These are phyloP conservation scores for Drosophila sp. DNA, from an alignment of 1,140 invertebrate genomes.

Conservation along the genomic window DNA sequence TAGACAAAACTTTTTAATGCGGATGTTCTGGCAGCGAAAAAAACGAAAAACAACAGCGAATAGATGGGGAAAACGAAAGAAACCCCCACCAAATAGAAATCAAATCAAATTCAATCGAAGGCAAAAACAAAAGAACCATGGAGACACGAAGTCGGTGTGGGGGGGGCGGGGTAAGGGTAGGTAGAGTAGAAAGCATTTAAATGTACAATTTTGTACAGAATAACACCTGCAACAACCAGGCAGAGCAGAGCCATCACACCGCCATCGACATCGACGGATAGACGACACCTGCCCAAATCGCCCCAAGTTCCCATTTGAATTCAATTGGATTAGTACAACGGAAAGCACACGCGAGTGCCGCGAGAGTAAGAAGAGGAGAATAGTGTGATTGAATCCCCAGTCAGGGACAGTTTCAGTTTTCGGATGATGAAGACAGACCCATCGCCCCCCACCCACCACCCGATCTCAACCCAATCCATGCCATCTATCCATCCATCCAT, in stretches of 20 bases:
- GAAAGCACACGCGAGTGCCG: constrained; percentile 20
- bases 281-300: constrained; percentile 41
- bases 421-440: not conserved
- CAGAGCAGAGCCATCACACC: not conserved
- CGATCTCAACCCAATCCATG: not conserved
- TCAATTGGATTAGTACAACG: constrained; percentile 74
- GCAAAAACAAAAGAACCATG: constrained; percentile 28
- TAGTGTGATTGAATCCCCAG: constrained; percentile 23
- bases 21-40: constrained; percentile 58
- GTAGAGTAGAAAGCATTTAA: constrained; percentile 59
- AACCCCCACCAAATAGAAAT: constrained; percentile 27
- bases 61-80: constrained; percentile 12
- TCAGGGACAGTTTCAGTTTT: constrained; percentile 42
- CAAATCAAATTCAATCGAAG: constrained; percentile 64
- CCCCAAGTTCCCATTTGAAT: constrained; percentile 64
- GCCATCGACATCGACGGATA: not conserved
- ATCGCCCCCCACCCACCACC: not conserved
- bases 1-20: constrained; percentile 76
- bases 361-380: not conserved
- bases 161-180: not conserved
- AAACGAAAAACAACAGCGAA: constrained; percentile 14
- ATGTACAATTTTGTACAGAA: constrained; percentile 52
- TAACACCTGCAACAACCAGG: constrained; percentile 25
- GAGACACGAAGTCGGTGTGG: not conserved
- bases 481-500: not conserved